Percentiles rank a stretch among this genome's conserved stretches.
Evolutionary conservation across 2,113 vertebrate species (phyloP).

Genomic region (Garra rufa): DNA sequence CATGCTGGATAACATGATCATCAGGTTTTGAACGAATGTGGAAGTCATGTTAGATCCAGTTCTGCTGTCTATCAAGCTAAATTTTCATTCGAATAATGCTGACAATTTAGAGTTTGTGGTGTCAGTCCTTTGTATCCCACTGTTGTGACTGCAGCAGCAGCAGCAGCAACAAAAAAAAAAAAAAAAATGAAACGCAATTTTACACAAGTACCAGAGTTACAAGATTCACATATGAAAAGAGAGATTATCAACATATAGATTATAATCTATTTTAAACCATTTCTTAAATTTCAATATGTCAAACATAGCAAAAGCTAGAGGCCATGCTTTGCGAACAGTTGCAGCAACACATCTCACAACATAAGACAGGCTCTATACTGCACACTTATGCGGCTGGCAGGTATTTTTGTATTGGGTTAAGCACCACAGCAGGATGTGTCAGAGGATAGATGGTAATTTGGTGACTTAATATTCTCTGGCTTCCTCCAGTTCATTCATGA

Average conservation of each 20-base stretch:
- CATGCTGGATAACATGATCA: neutral
- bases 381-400: neutral
- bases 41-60: neutral
- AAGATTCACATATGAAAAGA: neutral
- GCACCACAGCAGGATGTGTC: conserved; percentile 1
- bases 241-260: neutral
- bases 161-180: neutral
- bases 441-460: neutral
- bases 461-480: conserved; percentile 86
- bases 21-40: neutral
- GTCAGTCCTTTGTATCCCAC: neutral
- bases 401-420: neutral
- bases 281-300: neutral
- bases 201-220: neutral
- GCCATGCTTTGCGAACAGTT: neutral
- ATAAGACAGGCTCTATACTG: conserved; percentile 9
- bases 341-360: neutral
- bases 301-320: neutral
- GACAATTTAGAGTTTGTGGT: neutral
- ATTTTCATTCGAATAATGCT: neutral
- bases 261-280: neutral
- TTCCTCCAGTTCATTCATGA: conserved; percentile 89
- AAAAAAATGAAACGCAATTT: no score
- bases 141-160: neutral
- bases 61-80: neutral